Evolutionary conservation across 2,113 vertebrate species (phyloP).

Genomic region (Blennius ocellaris): DNA sequence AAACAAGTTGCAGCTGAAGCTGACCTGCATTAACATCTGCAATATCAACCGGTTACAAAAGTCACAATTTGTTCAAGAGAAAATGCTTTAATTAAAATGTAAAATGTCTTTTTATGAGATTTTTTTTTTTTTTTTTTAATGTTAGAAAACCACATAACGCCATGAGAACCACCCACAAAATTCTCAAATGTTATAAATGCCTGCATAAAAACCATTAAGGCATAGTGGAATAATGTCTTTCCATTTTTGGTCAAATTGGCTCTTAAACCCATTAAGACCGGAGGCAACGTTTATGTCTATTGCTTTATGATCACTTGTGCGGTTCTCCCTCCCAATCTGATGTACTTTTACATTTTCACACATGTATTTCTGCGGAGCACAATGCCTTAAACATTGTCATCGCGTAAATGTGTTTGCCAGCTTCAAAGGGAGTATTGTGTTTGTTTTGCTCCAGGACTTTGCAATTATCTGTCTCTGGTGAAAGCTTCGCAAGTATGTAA

Average conservation of each 20-base stretch:
- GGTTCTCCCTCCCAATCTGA: too few species aligned
- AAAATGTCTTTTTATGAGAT: not conserved
- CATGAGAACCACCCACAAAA: not conserved
- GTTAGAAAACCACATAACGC: too few species aligned
- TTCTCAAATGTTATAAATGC: not conserved
- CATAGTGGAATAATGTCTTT: not conserved
- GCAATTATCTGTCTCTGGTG: not conserved
- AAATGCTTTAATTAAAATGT: not conserved
- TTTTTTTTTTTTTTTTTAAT: not conserved
- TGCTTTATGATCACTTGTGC: too few species aligned
- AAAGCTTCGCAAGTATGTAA: not conserved
- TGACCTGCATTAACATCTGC: not conserved
- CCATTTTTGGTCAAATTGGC: not conserved
- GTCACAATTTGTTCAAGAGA: not conserved
- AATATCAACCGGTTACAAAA: not conserved
- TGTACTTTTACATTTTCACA: too few species aligned
- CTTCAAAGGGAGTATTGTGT: too few species aligned
- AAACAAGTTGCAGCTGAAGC: not conserved
- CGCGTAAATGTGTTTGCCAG: too few species aligned
- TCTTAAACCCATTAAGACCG: not conserved
- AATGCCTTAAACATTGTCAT: too few species aligned
- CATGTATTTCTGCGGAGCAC: too few species aligned
- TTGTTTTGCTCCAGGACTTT: too few species aligned
- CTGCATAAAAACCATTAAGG: not conserved
- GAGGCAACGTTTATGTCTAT: too few species aligned